phyloP scores from a whole-genome alignment of 2,888 invertebrate species.

The Xestia c-nigrum region DNA sequence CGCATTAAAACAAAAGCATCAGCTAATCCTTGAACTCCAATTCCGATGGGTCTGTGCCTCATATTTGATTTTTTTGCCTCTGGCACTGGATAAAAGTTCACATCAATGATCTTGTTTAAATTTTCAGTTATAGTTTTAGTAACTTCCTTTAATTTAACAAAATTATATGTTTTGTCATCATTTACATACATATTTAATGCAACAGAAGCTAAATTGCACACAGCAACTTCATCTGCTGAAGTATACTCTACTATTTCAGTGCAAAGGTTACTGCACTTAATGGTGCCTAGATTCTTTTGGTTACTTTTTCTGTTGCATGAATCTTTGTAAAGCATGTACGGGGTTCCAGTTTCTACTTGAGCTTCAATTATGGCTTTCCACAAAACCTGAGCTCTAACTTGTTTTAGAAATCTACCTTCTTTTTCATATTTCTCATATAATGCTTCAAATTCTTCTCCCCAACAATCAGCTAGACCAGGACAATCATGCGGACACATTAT shows the following conservation, averaged over 20 bases:
- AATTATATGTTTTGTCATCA: constrained; percentile 95
- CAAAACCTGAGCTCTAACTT: constrained; percentile 95
- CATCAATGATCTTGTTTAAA: constrained; percentile 98
- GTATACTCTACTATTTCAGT: constrained; percentile 99
- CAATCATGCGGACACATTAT: constrained; percentile 99
- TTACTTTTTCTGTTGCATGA: constrained; percentile 99
- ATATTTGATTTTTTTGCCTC: constrained; percentile 97
- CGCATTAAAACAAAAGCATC: constrained; percentile 99
- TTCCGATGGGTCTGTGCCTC: constrained; percentile 96
- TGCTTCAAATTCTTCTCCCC: constrained; percentile 98
- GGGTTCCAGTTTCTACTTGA: constrained; percentile 99
- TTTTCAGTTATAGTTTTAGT: constrained; percentile 97
- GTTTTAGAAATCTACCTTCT: constrained; percentile 93
- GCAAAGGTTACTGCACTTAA: constrained; percentile 99
- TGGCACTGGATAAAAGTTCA: constrained; percentile 98
- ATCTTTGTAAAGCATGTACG: constrained; percentile 99
- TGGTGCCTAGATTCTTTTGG: constrained; percentile 99
- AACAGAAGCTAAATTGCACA: constrained; percentile 99
- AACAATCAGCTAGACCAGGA: constrained; percentile 97
- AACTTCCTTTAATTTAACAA: constrained; percentile 95
- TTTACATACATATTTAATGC: constrained; percentile 98
- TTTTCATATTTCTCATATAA: constrained; percentile 96
- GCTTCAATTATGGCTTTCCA: constrained; percentile 98
- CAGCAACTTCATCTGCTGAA: constrained; percentile 97
- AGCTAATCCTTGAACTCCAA: constrained; percentile 99